phyloP scores from a whole-genome alignment of 2,797 vertebrate genomes.

The Schizopygopsis pylzovi region DNA sequence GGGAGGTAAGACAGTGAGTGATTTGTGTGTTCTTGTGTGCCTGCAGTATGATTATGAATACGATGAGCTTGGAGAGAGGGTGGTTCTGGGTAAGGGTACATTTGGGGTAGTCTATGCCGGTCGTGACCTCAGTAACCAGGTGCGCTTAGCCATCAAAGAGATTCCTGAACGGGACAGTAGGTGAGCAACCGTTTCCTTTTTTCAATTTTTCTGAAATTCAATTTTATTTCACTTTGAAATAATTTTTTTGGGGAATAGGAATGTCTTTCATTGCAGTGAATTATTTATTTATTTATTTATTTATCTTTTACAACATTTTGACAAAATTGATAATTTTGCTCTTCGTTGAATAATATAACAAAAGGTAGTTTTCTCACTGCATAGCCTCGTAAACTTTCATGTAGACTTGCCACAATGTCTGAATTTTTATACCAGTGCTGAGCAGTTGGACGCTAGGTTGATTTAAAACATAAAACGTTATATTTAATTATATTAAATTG shows the following conservation, averaged over 20 bases:
- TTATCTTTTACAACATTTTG: neutral
- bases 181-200: conserved; percentile 70
- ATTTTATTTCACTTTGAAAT: neutral
- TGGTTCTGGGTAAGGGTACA: conserved; percentile 94
- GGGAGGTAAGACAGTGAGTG: neutral
- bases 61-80: conserved; percentile 91
- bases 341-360: neutral
- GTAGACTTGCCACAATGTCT: neutral
- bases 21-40: conserved; percentile 28
- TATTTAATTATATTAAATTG: neutral
- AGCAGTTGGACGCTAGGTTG: neutral
- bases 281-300: no score
- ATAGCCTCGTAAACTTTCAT: neutral
- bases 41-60: conserved; percentile 97
- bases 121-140: conserved; percentile 97
- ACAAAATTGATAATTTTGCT: neutral
- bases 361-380: no score
- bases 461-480: neutral
- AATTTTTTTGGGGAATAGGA: neutral
- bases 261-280: neutral
- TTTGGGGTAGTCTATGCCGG: conserved; percentile 97
- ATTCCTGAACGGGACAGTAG: conserved; percentile 98
- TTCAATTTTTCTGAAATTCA: neutral
- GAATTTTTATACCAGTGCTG: neutral
- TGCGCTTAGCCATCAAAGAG: conserved; percentile 98